Evolutionary conservation across 2,113 vertebrate genomes (phyloP), one percentile per base, ranked within the genome.

Genomic region (Tragulus kanchil): DNA sequence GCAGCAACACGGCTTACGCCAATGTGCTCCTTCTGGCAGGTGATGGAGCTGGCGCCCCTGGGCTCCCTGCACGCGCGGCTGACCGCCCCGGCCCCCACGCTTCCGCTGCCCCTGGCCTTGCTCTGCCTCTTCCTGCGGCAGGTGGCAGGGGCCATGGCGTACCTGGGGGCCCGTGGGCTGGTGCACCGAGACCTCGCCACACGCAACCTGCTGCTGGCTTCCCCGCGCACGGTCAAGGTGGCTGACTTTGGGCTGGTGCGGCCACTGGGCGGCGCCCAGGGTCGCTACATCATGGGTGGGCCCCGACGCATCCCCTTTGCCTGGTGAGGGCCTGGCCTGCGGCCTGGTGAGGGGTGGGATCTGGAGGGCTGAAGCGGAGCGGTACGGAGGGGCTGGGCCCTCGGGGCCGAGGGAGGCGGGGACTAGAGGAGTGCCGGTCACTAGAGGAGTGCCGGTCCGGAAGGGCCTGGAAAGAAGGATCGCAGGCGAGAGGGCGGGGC

Each of bases 191-290:
- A 99, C 98, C 97, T 99, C 54, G 99, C 99, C 0, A 99, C 99
- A 0, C 98, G 99, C 5, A 99, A 99, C 69, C 98, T 99, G 50
- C 98, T 99, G 62, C 97, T 99, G 96, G 98, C 99, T 0, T 98
- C 99, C 0, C 98, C 97, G 31, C 98, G 99, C 36, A 96, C 97
- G 10, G 99, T 99, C 69, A 99, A 99, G 97, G 99, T 99, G 10
- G 99, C 99, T 0, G 99, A 99, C 98, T 99, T 99, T 7, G 99
- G 99, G 17, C 98, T 99, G 59, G 99, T 99, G 98, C 98, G 99
- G 79, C 98, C 98, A 0, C 98, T 99, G 90, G 94, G 93, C 52
- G 97, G 98, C 0, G 98, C 99, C 21, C 91, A 28, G 0, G 99
- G 99, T 79, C 99, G 99, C 71, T 99, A 99, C 26, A 84, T 99